Evolutionary conservation across 2,888 invertebrate genomes (phyloP).

Genomic region (Caenorhabditis parvicauda): DNA sequence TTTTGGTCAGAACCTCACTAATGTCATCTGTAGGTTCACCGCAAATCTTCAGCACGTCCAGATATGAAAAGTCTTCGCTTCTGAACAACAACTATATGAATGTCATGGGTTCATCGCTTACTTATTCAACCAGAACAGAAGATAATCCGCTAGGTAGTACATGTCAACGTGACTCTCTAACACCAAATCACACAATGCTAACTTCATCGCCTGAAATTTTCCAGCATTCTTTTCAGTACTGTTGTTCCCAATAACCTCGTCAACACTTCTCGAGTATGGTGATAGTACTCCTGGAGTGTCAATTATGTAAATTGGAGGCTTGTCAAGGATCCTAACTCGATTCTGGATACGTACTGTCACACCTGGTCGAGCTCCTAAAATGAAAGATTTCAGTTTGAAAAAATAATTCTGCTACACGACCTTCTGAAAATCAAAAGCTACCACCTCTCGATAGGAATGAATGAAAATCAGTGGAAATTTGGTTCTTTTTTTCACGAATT

Average conservation of each 20-base stretch:
- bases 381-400: neutral
- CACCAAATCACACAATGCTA: slow-evolving; percentile 60
- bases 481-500: too few relatives aligned
- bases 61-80: slow-evolving; percentile 49
- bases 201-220: slow-evolving; percentile 49
- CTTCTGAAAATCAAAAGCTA: too few relatives aligned
- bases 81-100: slow-evolving; percentile 14
- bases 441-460: too few relatives aligned
- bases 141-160: slow-evolving; percentile 55
- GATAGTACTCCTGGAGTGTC: slow-evolving; percentile 62
- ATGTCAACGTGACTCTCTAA: slow-evolving; percentile 51
- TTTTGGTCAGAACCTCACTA: slow-evolving; percentile 36
- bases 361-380: slow-evolving; percentile 56
- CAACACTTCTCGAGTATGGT: slow-evolving; percentile 42
- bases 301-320: slow-evolving; percentile 58
- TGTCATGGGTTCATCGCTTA: slow-evolving; percentile 8
- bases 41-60: slow-evolving; percentile 36
- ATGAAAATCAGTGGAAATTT: too few relatives aligned
- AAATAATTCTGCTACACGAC: too few relatives aligned
- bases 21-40: slow-evolving; percentile 50
- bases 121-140: slow-evolving; percentile 58
- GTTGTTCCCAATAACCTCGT: slow-evolving; percentile 18
- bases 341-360: slow-evolving; percentile 57
- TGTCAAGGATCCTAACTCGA: slow-evolving; percentile 55
- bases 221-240: neutral